These are phyloP conservation scores for Plagodis pulveraria DNA, from an alignment of 2,888 invertebrate genomes.

Conservation along the genomic window DNA sequence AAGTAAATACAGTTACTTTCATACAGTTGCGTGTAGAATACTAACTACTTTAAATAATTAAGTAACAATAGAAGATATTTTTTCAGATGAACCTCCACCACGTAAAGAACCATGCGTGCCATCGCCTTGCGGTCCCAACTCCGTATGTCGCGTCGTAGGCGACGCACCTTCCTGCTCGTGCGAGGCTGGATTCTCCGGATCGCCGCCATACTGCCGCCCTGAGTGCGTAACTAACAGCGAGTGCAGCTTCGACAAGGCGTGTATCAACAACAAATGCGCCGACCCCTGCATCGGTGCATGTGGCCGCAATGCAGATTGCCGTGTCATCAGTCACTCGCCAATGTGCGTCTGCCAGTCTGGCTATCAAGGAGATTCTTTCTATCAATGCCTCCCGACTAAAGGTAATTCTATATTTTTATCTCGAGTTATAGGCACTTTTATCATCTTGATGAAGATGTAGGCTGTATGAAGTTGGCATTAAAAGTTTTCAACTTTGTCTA, in stretches of 20 bases:
- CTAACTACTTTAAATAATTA: too few species aligned
- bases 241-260: conserved; percentile 90
- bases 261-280: conserved; percentile 90
- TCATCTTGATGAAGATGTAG: too few species aligned
- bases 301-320: conserved; percentile 90
- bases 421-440: too few species aligned
- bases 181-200: conserved; percentile 88
- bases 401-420: conserved; percentile 48
- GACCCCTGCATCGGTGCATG: conserved; percentile 94
- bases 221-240: conserved; percentile 94
- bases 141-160: conserved; percentile 86
- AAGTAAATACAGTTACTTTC: too few species aligned
- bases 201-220: conserved; percentile 91
- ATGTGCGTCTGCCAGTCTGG: conserved; percentile 91
- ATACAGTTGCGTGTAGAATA: too few species aligned
- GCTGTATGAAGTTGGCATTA: too few species aligned
- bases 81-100: conserved; percentile 55
- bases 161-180: conserved; percentile 89
- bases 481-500: too few species aligned
- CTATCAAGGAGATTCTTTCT: conserved; percentile 92
- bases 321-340: conserved; percentile 93
- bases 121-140: conserved; percentile 92
- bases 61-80: background rate
- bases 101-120: conserved; percentile 86
- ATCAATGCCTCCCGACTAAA: conserved; percentile 82